Evolutionary conservation across 2,113 vertebrate genomes (phyloP), one percentile per base, ranked within the genome.

Genomic region (Crotophaga sulcirostris): DNA sequence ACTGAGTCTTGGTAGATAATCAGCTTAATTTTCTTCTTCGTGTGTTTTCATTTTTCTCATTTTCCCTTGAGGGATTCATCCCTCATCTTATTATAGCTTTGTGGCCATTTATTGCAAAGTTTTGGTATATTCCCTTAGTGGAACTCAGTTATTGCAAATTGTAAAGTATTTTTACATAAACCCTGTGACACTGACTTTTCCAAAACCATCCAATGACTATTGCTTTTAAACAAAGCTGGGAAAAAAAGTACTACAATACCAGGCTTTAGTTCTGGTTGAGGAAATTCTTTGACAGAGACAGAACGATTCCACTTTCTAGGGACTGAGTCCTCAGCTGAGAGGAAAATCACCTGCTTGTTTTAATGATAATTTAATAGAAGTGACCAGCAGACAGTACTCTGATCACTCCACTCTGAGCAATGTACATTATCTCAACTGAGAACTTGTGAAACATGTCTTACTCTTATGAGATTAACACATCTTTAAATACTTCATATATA

Each of bases 1-100:
- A 74, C 12, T 64, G 44, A 84, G 62, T 77, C 73, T 56, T 80
- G 24, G 49, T 82, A 74, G 86, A 82, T 89, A 96, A 95, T 70
- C 45, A 93, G 59, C 52, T 64, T 92, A 80, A 96, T 96, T 95
- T 94, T 88, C 51, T 78, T 86, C 51, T 83, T 95, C 78, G 64
- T 92, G 82, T 90, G 81, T 91, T 96, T 87, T 84, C 59, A 40
- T 84, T 96, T 89, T 92, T 92, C 47, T 42, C 52, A 70, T 77
- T 82, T 89, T 81, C 12, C 5, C 55, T 72, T 72, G 47, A 78
- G 77, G 15, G 24, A 96, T 68, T 67, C 42, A 87, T 95, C 31
- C 21, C 16, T 93, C 67, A 76, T 54, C 34, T 93, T 73, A 77
- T 70, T 74, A 52, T 54, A 94, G 82, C 54, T 80, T 68, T 44